phyloP scores from a whole-genome alignment of 2,888 invertebrate genomes.

The Rotaria magnacalcarata region DNA sequence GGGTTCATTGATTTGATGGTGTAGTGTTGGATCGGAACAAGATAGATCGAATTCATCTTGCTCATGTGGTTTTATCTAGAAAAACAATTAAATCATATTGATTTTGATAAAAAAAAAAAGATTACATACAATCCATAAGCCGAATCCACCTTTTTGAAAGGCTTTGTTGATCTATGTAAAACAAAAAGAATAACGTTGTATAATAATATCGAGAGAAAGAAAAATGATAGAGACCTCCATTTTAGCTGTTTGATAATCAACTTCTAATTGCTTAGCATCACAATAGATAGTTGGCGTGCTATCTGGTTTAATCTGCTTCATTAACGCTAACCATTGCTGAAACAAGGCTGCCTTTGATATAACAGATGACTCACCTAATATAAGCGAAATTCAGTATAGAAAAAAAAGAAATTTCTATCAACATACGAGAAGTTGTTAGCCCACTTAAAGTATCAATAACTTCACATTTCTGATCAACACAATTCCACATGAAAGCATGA shows the following conservation, averaged over 20 bases:
- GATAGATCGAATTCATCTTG: conserved; percentile 30
- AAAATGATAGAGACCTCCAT: not conserved
- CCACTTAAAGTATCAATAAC: conserved; percentile 26
- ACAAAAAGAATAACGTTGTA: not conserved
- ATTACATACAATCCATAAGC: conserved; percentile 40
- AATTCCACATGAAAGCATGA: conserved; percentile 11
- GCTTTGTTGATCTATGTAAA: conserved; percentile 27
- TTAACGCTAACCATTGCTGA: conserved; percentile 33
- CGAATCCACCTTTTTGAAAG: conserved; percentile 38
- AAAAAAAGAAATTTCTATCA: not conserved
- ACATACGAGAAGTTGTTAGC: not conserved
- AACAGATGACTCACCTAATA: conserved; percentile 22
- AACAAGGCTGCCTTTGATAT: conserved; percentile 39
- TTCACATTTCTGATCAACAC: conserved; percentile 28
- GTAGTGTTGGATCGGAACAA: not conserved
- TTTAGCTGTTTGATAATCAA: conserved; percentile 40
- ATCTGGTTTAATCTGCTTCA: not conserved
- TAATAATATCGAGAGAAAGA: not conserved
- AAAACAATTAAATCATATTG: not conserved
- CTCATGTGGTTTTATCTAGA: conserved; percentile 17
- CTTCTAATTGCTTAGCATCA: conserved; percentile 38
- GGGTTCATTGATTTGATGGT: not conserved
- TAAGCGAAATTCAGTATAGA: too few relatives aligned
- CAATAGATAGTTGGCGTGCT: not conserved
- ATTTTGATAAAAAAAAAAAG: not conserved